Conservation (phyloP, 2,113 vertebrate genomes). For the Odocoileus hemionus region DNA sequence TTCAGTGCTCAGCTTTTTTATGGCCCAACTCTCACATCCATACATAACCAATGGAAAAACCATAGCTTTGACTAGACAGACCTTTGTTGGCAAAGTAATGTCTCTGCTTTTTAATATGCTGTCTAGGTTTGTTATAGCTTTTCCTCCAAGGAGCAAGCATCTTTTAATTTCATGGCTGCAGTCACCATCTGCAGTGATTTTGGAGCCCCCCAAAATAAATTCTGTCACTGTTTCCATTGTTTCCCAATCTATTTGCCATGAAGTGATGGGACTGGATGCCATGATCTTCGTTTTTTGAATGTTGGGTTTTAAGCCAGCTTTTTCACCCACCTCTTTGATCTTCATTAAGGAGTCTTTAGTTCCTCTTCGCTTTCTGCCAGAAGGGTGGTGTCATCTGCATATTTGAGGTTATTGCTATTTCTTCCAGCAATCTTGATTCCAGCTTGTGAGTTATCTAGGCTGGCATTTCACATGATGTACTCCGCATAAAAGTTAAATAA, state of each 20-base stretch:
- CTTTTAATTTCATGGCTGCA: not conserved
- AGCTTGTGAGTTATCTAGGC: not conserved
- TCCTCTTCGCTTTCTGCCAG: not conserved
- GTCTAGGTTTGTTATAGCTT: not conserved
- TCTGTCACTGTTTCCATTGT: not conserved
- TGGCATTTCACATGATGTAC: not conserved
- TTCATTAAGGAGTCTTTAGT: not conserved
- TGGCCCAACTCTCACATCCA: not conserved
- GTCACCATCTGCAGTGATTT: not conserved
- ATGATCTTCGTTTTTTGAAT: not conserved
- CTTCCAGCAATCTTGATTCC: not conserved
- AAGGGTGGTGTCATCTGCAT: not conserved
- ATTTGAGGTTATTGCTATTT: not conserved
- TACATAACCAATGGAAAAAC: not conserved
- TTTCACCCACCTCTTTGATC: not conserved
- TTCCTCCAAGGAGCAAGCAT: not conserved
- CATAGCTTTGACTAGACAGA: not conserved
- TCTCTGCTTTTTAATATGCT: not conserved
- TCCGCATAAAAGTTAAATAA: not conserved
- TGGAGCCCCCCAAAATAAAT: not conserved
- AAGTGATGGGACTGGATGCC: not conserved
- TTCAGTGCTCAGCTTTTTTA: not conserved
- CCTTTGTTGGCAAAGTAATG: not conserved
- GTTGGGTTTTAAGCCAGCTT: not conserved
- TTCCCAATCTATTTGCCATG: not conserved